Base-by-base conservation (phyloP, 2,797 vertebrate species). In the Chaunax sp. region DNA sequence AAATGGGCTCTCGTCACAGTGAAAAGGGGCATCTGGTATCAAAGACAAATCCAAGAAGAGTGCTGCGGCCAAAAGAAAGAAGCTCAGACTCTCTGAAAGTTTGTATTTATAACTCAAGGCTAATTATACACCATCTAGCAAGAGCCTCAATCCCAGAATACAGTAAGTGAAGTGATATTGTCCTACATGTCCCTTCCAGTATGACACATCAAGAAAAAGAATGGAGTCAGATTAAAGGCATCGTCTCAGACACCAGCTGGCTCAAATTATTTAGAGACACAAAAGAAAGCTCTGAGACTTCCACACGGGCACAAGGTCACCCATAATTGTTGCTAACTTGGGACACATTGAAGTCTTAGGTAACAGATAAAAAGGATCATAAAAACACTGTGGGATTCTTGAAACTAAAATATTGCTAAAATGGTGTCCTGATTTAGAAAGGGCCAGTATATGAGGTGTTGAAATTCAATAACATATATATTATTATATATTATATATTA, bases 81-180 rank as follows among this genome's bases (percentile, higher is more conserved):
- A 63, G 54, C 68, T 57, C 64, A 76, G 63, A 80, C 67, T 80
- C 78, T 79, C 56, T 55, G 52, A 72, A 81, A 74, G 74, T 83
- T 84, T 76, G 47, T 82, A 83, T 88, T 75, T 78, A 84, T 88
- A 89, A 54, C 66, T 50, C 56, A 2, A 4, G 51, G 60, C 87
- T 86, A 85, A 88, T 87, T 90, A 89, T 80, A 82, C 43, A 68
- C 66, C 12, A 28, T 78, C 74, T 68, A 65, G 66, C 64, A 65
- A 56, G 69, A 75, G 58, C 64, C 55, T 69, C 14, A 57, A 77
- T 80, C 75, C 59, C 69, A 80, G 72, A 84, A 81, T 83, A 83
- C 72, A 77, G 82, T 64, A 59, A 74, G 59, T 73, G 63, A 83
- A 69, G 73, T 67, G 77, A 82, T 67, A 69, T 64, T 84, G 87